A percentile compares a stretch with the other conserved stretches of the same genome.
Conservation (phyloP, 2,797 vertebrate species). For the Gallinago solitaria region DNA sequence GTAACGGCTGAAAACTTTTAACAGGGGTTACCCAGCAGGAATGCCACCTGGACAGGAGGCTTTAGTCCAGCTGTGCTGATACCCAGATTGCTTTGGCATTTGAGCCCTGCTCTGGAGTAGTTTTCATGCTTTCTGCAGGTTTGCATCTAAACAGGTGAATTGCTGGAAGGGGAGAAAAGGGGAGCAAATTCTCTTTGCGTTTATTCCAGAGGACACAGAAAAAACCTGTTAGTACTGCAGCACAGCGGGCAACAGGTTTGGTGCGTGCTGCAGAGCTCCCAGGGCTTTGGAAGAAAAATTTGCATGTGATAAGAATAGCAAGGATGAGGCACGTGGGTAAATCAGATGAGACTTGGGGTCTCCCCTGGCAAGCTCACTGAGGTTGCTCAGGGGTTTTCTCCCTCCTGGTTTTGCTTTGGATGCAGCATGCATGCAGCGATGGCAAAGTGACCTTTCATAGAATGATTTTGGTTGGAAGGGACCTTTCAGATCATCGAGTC, state of each 20-base stretch:
- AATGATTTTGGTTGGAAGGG: background rate
- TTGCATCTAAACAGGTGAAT: background rate
- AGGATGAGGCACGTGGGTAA: background rate
- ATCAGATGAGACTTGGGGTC: rapidly evolving
- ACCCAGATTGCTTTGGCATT: background rate
- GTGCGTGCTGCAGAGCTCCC: background rate
- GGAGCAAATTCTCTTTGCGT: background rate
- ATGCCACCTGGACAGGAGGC: background rate
- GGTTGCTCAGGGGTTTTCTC: background rate
- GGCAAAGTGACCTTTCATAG: background rate
- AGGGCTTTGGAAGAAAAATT: background rate
- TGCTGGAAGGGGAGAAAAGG: background rate
- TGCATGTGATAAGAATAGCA: background rate
- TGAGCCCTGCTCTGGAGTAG: background rate
- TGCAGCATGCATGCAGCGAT: rapidly evolving
- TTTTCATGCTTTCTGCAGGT: background rate
- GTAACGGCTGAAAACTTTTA: background rate
- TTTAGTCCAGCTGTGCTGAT: background rate
- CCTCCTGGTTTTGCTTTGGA: background rate
- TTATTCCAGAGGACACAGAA: background rate
- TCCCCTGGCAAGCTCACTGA: background rate
- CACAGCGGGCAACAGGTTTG: background rate
- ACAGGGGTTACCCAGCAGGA: background rate
- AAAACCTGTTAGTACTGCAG: background rate
- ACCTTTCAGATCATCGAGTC: background rate